A percentile compares a stretch with the other conserved stretches of the same genome.
These are phyloP conservation scores for Cryptosula pallasiana DNA, from an alignment of 2,888 invertebrate species.

Conservation along the genomic window DNA sequence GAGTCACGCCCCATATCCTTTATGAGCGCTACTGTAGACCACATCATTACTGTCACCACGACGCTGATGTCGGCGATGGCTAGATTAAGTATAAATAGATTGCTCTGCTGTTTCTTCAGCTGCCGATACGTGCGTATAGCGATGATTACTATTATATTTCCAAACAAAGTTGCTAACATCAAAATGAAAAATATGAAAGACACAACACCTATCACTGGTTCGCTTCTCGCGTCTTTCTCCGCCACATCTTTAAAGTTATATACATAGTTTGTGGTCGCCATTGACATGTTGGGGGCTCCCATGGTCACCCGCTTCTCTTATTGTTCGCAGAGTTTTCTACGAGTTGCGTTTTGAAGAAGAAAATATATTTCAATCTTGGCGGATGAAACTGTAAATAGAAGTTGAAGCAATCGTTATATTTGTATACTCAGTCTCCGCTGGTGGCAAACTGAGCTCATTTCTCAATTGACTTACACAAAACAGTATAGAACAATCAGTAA, in stretches of 20 bases:
- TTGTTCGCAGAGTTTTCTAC: too few species aligned
- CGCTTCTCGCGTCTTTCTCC: not conserved
- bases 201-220: not conserved
- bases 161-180: constrained; percentile 34
- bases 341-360: too few species aligned
- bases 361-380: too few species aligned
- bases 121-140: constrained; percentile 32
- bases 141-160: constrained; percentile 40
- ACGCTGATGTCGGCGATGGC: constrained; percentile 39
- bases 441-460: too few species aligned
- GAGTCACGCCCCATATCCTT: constrained; percentile 29
- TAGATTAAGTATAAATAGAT: constrained; percentile 44
- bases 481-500: too few species aligned
- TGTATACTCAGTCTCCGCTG: too few species aligned
- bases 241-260: not conserved
- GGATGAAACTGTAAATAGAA: too few species aligned
- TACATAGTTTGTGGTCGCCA: not conserved
- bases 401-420: too few species aligned
- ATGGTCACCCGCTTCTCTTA: too few species aligned
- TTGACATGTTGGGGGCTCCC: not conserved
- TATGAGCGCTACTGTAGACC: constrained; percentile 33
- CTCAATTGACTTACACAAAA: too few species aligned
- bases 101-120: constrained; percentile 37
- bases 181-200: constrained; percentile 29
- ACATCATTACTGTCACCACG: constrained; percentile 41